These are phyloP conservation scores for Chelonoidis abingdonii DNA, from an alignment of 2,113 vertebrate genomes.

Conservation along the genomic window DNA sequence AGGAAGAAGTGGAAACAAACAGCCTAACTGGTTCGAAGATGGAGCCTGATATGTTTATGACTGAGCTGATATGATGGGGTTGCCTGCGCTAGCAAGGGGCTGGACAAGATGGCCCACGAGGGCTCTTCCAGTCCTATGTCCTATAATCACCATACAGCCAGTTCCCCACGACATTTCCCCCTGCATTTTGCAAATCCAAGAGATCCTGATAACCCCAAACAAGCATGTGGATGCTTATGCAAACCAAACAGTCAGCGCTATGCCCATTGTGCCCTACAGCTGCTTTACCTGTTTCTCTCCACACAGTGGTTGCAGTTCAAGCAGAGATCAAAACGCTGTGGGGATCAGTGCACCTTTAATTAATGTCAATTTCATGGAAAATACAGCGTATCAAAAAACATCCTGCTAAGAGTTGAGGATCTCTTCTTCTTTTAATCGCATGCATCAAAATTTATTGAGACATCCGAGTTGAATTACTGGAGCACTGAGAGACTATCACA, in stretches of 20 bases:
- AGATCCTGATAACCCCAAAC: conserved; percentile 6
- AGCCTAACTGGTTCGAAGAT: too few relatives aligned
- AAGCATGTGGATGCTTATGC: background rate
- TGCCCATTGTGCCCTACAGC: background rate
- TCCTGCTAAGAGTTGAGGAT: conserved; percentile 14
- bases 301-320: background rate
- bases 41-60: too few relatives aligned
- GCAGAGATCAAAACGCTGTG: background rate
- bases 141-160: rapidly evolving
- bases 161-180: background rate
- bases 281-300: background rate
- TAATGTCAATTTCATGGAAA: conserved; percentile 62
- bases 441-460: conserved; percentile 68
- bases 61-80: too few relatives aligned
- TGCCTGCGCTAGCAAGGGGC: too few relatives aligned
- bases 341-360: conserved; percentile 56
- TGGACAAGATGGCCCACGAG: too few relatives aligned
- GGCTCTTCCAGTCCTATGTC: too few relatives aligned
- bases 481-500: conserved; percentile 65
- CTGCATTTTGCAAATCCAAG: background rate
- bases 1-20: too few relatives aligned
- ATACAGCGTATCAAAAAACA: conserved; percentile 35
- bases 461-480: conserved; percentile 61
- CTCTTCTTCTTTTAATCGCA: conserved; percentile 15
- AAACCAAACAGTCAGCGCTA: conserved; percentile 4